A percentile compares a stretch with the other conserved stretches of the same genome.
Evolutionary conservation across 2,113 vertebrate species (phyloP).

Genomic region (Albula goreensis): DNA sequence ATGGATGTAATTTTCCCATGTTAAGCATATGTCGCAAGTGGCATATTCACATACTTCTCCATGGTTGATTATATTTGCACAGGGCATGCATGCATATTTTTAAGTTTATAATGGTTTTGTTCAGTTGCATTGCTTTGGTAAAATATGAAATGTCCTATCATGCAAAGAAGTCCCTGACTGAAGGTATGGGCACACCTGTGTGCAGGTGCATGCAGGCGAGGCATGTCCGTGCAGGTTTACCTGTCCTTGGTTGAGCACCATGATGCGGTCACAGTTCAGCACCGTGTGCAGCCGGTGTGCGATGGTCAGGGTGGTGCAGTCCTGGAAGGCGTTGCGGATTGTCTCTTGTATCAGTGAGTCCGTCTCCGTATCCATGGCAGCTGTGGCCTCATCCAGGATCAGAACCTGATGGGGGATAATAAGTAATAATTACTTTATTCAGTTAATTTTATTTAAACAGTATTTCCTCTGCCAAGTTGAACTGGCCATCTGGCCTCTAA

Average conservation of each 20-base stretch:
- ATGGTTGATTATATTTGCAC: not conserved
- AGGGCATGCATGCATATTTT: not conserved
- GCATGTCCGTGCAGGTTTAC: conserved; percentile 51
- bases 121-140: not conserved
- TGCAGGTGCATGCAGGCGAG: not conserved
- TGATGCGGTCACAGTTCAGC: conserved; percentile 86
- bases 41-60: not conserved
- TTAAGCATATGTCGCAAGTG: no score
- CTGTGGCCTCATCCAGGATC: conserved; percentile 90
- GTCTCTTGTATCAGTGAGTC: conserved; percentile 91
- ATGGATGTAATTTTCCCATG: not conserved
- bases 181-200: not conserved
- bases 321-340: conserved; percentile 83
- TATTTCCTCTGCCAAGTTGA: no score
- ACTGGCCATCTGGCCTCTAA: no score
- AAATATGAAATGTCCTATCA: not conserved
- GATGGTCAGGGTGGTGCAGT: conserved; percentile 91
- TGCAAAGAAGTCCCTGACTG: not conserved
- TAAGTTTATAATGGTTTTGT: not conserved
- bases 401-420: conserved; percentile 70
- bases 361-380: conserved; percentile 89
- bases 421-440: not conserved
- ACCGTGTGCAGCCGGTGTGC: conserved; percentile 89
- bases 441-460: no score
- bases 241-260: conserved; percentile 92